Base-by-base conservation (phyloP, 2,888 invertebrate genomes). In the Apamea anceps region DNA sequence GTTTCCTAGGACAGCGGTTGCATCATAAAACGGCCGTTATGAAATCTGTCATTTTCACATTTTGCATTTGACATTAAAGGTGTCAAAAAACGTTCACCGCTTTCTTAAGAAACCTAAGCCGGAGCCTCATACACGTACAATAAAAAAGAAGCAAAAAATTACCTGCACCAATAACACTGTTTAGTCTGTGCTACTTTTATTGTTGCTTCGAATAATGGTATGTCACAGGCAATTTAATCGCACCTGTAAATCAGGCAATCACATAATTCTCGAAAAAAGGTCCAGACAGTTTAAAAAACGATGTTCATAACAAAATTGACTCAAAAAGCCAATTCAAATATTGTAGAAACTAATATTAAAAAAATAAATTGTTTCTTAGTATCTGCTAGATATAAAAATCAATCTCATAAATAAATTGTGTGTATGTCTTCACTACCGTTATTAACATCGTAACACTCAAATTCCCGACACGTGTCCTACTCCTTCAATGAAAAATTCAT, bases 401-500 rank as follows among this genome's bases (percentile, higher is more conserved):
- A 79, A 32, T 3, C 5, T 18, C 18, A 25, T 2, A 21, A 60
- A 51, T 18, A 71, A 37, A 48, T 51, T 25, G 1, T 48, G 48
- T 48, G 48, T 7, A 70, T 32, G 0, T 21, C 37, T 79, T 71
- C 10, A 51, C n/a, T 32, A 51, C 8, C 2, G n/a, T 18, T 51
- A 45, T 32, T 54, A 81, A 28, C 18, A 60, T 25, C 5, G 13
- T 0, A 32, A 28, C 10, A 54, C 32, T 72, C 25, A 37, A 73
- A 85, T 80, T 73, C 70, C 21, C 51, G 6, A 18, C 79, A 63
- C 54, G 70, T 75, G 63, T 60, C 28, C 65, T 6, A 2, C 25
- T 6, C 37, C 8, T 54, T 18, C 68, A 70, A 67, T 79, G 75
- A 85, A 88, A 87, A 82, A 82, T 79, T 88, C 79, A 82, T 80